Evolutionary conservation across 1,140 invertebrate species (phyloP), one percentile per base, ranked within the genome.

Genomic region (Trichoplusia ni): DNA sequence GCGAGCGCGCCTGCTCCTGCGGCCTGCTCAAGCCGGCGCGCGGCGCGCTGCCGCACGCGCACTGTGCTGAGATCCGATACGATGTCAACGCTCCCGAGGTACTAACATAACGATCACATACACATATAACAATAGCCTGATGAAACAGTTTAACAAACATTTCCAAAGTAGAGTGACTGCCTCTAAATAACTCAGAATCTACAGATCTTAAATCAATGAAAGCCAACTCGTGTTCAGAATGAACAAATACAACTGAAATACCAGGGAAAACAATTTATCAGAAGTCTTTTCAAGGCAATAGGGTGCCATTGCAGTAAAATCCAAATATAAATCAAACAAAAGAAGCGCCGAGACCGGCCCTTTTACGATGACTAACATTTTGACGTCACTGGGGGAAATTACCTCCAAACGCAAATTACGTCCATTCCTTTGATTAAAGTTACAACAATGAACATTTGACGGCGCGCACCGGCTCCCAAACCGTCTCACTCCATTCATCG

Each of bases 1-100:
- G 19, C 18, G 67, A 75, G 42, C 53, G 65, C 8, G 63, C 54
- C 1, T 84, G 80, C 44, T 53, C 73, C 0, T 83, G 82, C 54
- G 58, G 54, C 7, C n/a, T 77, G 49, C 19, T 83, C 49, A 9
- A 23, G 4, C 77, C 77, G 1, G 7, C 67, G 0, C 35, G 69
- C 7, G 79, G 75, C 4, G 29, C 65, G 2, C 56, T 81, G 21
- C 16, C 0, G 1, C 69, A 75, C 14, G 66, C 9, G 0, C 44
- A 66, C 2, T 4, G 3, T 1, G 25, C 49, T 1, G 2, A 13
- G 0, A 38, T 82, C 0, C 35, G 56, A 5, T 84, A 77, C 31
- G 42, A 63, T 11, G 74, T 71, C 5, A 67, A 69, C 27, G 80
- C 78, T 2, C 76, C 82, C 4, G 54, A 74, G 21, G 82, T 82